Evolutionary conservation across 1,140 invertebrate genomes (phyloP), one percentile per base, ranked within the genome.

Genomic region (Sarcophaga peregrina): DNA sequence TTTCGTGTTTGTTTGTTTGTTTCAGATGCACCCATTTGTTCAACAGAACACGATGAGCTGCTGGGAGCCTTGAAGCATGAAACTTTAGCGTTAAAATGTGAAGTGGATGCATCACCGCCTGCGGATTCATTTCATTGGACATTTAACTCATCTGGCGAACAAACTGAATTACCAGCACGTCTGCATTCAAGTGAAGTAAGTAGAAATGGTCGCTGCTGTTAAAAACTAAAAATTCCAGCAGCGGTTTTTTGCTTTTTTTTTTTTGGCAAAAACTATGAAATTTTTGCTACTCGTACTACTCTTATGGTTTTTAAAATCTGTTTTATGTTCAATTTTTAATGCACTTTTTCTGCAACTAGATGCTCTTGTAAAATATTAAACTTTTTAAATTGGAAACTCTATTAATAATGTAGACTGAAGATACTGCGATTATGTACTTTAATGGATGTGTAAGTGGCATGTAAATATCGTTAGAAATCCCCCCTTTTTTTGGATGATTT

Each of bases 71-170:
- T 97, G 82, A 96, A 96, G 87, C 95, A 96, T 87, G 96, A 97
- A 90, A 96, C 95, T 13, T 94, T 97, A 13, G 92, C 93, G 62
- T 91, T 98, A 83, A 93, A 94, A 84, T 98, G 96, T 89, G 94
- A 95, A 85, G 96, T 97, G 82, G 96, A 96, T 85, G 94, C 96
- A 83, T 96, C 97, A 87, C 96, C 96, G 10, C 93, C 95, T 0
- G 92, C 94, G 11, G 93, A 95, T 85, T 94, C 94, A 88, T 97
- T 96, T 90, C 95, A 96, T 84, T 97, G 96, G 96, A 96, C 95
- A 68, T 96, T 97, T 92, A 96, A 97, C 91, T 96, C 96, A 88
- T 96, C 95, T 68, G 95, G 95, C 9, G 95, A 96, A 87, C 93
- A 95, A 87, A 94, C 94, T 0, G 95, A 96, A 87, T 92, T 96